Base-by-base conservation (phyloP, 2,113 vertebrate genomes). In the Peromyscus polionotus region DNA sequence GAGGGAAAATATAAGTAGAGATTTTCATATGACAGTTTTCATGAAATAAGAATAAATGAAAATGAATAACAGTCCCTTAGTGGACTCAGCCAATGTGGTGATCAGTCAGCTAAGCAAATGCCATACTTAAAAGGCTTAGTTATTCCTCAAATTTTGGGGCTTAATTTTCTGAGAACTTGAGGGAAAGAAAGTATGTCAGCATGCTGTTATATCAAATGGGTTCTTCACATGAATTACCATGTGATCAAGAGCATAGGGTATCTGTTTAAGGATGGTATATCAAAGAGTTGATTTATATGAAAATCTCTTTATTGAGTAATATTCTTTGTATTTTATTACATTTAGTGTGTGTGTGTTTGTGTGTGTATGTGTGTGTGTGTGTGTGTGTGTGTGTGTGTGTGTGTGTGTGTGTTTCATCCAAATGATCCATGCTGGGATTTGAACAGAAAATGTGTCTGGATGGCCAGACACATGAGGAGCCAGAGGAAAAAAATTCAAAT, bases 1-100 rank as follows among this genome's bases (percentile, higher is more conserved):
- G 67, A 77, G 86, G 75, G 86, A 96, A 97, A 97, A 96, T 96
- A 93, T 68, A 83, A 97, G 31, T 48, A 93, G 76, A 39, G 48
- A 87, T 86, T 95, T 95, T 93, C 91, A 45, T 70, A 87, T 65
- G 54, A 10, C 36, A 80, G 31, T 81, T 80, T 84, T 79, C n/a
- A 85, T 57, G 28, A 90, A 94, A 75, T 42, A 67, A 95, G 59
- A 93, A 68, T 93, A 96, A 91, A 33, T 57, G 94, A 91, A 94
- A 75, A 61, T 93, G 91, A 91, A 28, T 45, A 92, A 84, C 88
- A 75, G 6, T 80, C 57, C 70, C 45, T 87, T 91, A 11, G 57
- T 67, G 42, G 57, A 59, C 61, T 95, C 39, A 83, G 20, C 9
- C 73, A 57, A 72, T 24, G 59, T 6, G 79, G 59, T 45, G 59